Evolutionary conservation across 2,113 vertebrate species (phyloP), one percentile per base, ranked within the genome.

Genomic region (Gymnorhina tibicen): DNA sequence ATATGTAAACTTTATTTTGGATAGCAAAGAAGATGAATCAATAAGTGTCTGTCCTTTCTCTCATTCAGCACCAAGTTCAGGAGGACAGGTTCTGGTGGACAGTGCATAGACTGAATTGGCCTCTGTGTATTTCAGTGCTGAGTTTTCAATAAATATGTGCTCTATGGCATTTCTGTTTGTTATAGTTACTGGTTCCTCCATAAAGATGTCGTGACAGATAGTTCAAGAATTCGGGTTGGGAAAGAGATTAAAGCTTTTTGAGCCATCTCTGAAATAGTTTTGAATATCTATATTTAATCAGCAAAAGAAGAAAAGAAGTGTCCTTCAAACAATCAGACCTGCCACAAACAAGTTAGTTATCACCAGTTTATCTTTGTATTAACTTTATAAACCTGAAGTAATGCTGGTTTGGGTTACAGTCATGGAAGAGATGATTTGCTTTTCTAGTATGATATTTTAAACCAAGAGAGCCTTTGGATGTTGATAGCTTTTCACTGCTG

Each of bases 41-140:
- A 4, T 50, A 28, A 50, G 13, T 35, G 9, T 3, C 10, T 78
- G 28, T 60, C 13, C 6, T 63, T 91, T 60, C 32, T 69, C 6
- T 49, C 21, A 9, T 32, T 89, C 0, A 3, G 27, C 15, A 44
- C 7, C 69, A 47, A 23, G 60, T 76, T 47, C 26, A 52, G 53
- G 27, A 64, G 33, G 15, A 22, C 20, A 55, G 35, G 15, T 13
- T 76, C 20, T 87, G 28, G 37, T 79, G 62, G 32, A 26, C 41
- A 17, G 0, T 37, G 16, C 9, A 6, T 16, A 26, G 37, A 42
- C 7, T 4, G 0, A 39, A 46, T 13, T 63, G 68, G 18, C 13
- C 63, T 66, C 35, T 66, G 11, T 16, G 6, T 23, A 11, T 47
- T 86, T 32, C 9, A 27, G 30, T 30, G 18, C 70, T n/a, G 44